Conservation (phyloP, 1,140 invertebrate genomes). For the Hyles vespertilio region DNA sequence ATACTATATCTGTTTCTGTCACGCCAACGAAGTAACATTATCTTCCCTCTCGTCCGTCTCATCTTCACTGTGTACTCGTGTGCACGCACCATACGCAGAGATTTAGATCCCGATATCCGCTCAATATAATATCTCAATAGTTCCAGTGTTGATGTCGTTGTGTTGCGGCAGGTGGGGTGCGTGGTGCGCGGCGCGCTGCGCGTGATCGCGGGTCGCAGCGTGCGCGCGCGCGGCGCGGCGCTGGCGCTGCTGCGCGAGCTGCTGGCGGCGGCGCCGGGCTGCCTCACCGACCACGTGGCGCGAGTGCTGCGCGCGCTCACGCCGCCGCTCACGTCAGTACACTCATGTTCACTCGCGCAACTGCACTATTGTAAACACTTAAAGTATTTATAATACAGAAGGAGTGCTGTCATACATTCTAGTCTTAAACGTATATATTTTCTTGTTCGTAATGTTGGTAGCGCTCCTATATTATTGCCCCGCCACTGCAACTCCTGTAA, state of each 20-base stretch:
- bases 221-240: conserved; percentile 89
- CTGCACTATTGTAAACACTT: not conserved
- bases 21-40: too few species aligned
- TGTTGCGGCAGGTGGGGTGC: conserved; percentile 75
- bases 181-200: conserved; percentile 95
- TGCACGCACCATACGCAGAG: not conserved
- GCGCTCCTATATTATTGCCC: too few species aligned
- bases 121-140: too few species aligned
- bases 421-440: too few species aligned
- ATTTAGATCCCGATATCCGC: too few species aligned
- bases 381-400: too few species aligned
- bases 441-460: too few species aligned
- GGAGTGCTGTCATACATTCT: too few species aligned
- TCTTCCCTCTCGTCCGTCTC: not conserved
- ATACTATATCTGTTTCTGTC: too few species aligned
- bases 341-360: too few species aligned
- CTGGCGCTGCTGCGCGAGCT: conserved; percentile 94
- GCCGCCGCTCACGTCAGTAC: conserved; percentile 85
- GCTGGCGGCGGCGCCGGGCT: conserved; percentile 91
- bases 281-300: conserved; percentile 89
- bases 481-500: too few species aligned
- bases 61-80: conserved; percentile 2
- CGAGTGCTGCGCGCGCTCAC: conserved; percentile 93
- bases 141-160: not conserved
- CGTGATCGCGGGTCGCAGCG: conserved; percentile 95